A percentile compares a stretch with the other conserved stretches of the same genome.
Conservation (phyloP, 2,888 invertebrate genomes). For the Eupithecia subumbrata region DNA sequence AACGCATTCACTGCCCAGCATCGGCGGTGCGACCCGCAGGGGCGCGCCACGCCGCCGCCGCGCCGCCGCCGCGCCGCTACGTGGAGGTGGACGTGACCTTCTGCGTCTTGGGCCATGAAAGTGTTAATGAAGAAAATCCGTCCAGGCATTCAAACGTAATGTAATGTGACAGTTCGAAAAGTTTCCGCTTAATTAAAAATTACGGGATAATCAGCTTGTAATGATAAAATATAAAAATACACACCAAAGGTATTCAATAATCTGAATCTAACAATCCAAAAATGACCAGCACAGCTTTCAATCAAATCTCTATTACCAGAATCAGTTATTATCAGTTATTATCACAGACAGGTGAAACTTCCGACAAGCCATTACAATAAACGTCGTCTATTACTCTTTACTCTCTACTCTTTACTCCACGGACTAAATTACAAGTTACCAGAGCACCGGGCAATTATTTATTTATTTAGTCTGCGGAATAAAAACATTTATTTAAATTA, state of each 20-base stretch:
- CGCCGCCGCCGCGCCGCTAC: no score
- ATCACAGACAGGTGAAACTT: conserved; percentile 40
- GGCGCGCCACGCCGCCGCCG: no score
- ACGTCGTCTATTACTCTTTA: conserved; percentile 43
- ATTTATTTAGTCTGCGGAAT: conserved; percentile 21
- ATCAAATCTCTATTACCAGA: conserved; percentile 26
- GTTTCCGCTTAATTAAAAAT: neutral
- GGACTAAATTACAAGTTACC: conserved; percentile 40
- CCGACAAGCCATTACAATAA: conserved; percentile 43
- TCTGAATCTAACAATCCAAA: conserved; percentile 5
- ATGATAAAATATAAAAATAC: neutral
- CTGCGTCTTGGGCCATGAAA: no score
- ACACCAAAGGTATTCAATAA: neutral
- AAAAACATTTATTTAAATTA: conserved; percentile 47
- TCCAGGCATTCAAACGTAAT: no score
- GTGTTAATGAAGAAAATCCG: no score
- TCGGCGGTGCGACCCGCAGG: no score
- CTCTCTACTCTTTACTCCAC: no score
- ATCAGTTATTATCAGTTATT: conserved; percentile 39
- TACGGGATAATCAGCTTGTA: neutral
- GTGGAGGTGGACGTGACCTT: no score
- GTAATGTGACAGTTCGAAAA: no score
- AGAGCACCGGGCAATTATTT: conserved; percentile 26
- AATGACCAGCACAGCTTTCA: conserved; percentile 27
- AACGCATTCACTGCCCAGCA: no score